A percentile compares a stretch with the other conserved stretches of the same genome.
Conservation (phyloP, 2,797 vertebrate genomes). For the Platalea minor region DNA sequence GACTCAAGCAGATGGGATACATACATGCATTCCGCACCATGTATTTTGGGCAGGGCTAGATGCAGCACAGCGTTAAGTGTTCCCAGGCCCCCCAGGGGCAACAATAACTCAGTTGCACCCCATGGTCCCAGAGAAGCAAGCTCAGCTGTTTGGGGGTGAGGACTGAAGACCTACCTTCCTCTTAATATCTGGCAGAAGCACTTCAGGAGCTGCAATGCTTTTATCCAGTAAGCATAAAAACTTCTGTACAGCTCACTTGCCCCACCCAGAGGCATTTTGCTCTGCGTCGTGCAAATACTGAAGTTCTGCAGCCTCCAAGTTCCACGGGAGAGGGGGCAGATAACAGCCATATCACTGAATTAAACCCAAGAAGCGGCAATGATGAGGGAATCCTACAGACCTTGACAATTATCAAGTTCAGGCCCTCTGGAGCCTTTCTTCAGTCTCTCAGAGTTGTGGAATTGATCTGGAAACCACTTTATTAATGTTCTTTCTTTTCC, state of each 20-base stretch:
- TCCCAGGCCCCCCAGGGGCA: background rate
- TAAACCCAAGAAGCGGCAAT: background rate
- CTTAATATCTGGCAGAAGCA: background rate
- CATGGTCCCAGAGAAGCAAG: background rate
- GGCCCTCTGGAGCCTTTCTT: conserved; percentile 17
- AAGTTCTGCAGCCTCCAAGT: background rate
- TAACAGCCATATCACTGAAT: background rate
- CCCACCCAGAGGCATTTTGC: conserved; percentile 57
- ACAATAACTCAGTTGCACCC: background rate
- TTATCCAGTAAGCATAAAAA: background rate
- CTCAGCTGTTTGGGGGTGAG: background rate
- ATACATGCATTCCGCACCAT: background rate
- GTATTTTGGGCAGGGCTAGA: background rate
- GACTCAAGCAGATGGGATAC: background rate
- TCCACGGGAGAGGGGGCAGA: background rate
- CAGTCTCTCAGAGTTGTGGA: background rate
- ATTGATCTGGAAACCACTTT: conserved; percentile 62
- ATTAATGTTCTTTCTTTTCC: conserved; percentile 60
- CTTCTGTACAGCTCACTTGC: conserved; percentile 4
- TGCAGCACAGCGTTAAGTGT: background rate
- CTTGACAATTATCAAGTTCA: conserved; percentile 30
- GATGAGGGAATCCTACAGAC: background rate
- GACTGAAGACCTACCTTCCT: background rate
- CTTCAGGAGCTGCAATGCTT: background rate
- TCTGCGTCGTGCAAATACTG: background rate